Conservation (phyloP, 2,888 invertebrate genomes). For the Carcina quercana region DNA sequence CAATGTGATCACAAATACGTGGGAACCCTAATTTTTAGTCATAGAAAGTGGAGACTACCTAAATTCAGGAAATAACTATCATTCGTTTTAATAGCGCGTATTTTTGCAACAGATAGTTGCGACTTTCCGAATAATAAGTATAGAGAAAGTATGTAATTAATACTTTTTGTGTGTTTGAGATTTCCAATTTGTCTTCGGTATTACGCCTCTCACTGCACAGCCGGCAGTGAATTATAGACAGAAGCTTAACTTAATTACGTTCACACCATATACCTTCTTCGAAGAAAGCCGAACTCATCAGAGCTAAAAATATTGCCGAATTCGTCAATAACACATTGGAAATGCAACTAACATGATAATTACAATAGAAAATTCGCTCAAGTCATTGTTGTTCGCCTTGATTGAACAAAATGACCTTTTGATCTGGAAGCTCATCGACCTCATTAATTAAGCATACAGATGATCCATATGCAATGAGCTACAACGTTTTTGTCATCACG, state of each 20-base stretch:
- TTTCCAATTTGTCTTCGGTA: constrained; percentile 21
- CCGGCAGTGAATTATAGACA: background rate
- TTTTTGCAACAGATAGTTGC: constrained; percentile 28
- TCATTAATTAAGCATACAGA: constrained; percentile 26
- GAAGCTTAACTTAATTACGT: too few species aligned
- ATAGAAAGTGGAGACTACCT: background rate
- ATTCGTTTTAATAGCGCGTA: constrained; percentile 38
- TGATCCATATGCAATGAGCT: constrained; percentile 31
- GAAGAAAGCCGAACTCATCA: too few species aligned
- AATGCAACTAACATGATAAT: too few species aligned
- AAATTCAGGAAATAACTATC: constrained; percentile 32
- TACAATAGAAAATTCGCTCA: too few species aligned
- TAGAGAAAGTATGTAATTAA: constrained; percentile 46
- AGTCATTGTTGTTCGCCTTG: background rate
- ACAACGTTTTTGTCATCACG: too few species aligned
- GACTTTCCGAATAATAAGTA: constrained; percentile 2
- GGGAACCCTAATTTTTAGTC: background rate
- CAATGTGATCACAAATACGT: too few species aligned
- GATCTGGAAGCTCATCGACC: constrained; percentile 24
- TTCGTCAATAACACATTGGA: too few species aligned
- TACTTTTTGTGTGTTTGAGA: constrained; percentile 26
- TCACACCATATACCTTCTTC: too few species aligned
- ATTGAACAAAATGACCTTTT: background rate
- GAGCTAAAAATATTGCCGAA: background rate
- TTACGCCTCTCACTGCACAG: constrained; percentile 10